These are phyloP conservation scores for Drosophila funebris DNA, from an alignment of 1,140 invertebrate genomes.

Conservation along the genomic window DNA sequence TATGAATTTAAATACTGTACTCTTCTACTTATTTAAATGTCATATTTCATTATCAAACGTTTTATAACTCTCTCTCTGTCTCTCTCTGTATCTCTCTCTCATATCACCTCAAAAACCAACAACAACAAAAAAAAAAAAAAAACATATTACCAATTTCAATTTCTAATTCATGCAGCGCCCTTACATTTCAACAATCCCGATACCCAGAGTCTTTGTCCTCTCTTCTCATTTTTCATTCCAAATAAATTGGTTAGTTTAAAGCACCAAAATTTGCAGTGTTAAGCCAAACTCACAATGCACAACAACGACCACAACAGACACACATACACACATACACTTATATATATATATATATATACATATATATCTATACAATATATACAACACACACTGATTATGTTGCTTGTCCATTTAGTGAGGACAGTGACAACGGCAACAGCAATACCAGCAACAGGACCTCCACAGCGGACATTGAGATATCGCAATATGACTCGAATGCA, in stretches of 20 bases:
- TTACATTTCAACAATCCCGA: constrained; percentile 35
- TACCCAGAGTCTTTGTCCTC: constrained; percentile 21
- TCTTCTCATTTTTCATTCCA: constrained; percentile 57
- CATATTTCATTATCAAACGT: constrained; percentile 52
- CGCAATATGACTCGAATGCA: constrained; percentile 50
- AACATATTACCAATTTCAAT: constrained; percentile 35
- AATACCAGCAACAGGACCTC: constrained; percentile 33
- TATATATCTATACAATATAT: constrained; percentile 3
- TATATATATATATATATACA: not conserved
- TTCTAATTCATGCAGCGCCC: constrained; percentile 59
- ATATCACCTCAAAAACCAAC: constrained; percentile 29
- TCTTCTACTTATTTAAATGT: constrained; percentile 41
- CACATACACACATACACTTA: not conserved
- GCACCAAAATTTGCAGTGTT: constrained; percentile 48
- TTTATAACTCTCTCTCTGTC: constrained; percentile 43
- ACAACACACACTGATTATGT: constrained; percentile 50
- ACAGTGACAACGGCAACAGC: constrained; percentile 50
- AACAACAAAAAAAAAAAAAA: constrained; percentile 17
- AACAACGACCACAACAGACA: constrained; percentile 14
- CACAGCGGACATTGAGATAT: constrained; percentile 72
- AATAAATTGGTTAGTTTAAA: constrained; percentile 69
- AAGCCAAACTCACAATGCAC: constrained; percentile 33
- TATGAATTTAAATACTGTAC: constrained; percentile 56
- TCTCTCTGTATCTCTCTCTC: constrained; percentile 27
- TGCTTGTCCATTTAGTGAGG: constrained; percentile 68